Base-by-base conservation (phyloP, 2,888 invertebrate genomes). In the Himalopsyche japonica region DNA sequence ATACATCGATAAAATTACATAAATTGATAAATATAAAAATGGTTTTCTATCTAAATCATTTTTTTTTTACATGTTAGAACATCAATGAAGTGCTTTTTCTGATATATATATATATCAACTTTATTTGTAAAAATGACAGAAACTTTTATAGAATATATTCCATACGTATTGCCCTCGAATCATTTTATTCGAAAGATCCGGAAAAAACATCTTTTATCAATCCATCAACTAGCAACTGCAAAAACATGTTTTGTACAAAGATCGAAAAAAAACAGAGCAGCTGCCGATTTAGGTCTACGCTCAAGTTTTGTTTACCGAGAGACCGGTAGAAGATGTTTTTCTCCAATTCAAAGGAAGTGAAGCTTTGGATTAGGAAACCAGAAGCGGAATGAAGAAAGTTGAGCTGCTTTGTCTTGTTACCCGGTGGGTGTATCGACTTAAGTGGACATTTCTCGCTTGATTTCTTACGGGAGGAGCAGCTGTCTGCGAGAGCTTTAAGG, bases 401-500 rank as follows among this genome's bases (percentile, higher is more conserved):
- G 76, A 80, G 80, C 43, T 43, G 43, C 24, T 12, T 57, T 57
- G 57, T 57, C 10, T 77, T 49, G 81, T 70, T n/a, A 27, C 76
- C 76, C 80, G 70, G 37, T 43, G 64, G 79, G 64, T 76, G 64
- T 83, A 86, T 83, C 84, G 82, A 76, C 81, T 85, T 83, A 80
- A 86, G 86, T 85, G 86, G 86, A 86, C 86, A 82, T 83, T 86
- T 83, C 78, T 86, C 85, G 83, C 34, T 76, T 76, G 24, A 30
- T 76, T 76, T 76, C 76, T 76, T 76, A 76, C 76, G 27, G 76
- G 76, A 76, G 76, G 32, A 15, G 76, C 76, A 32, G 76, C 20
- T 76, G 76, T 76, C 34, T 18, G 6, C 32, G 12, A 76, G 30
- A n/a, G 32, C 34, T 32, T 76, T 24, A 20, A 24, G 57, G 57